A percentile compares a stretch with the other conserved stretches of the same genome.
phyloP scores from a whole-genome alignment of 2,113 vertebrate genomes.

The Mormoops blainvillei region DNA sequence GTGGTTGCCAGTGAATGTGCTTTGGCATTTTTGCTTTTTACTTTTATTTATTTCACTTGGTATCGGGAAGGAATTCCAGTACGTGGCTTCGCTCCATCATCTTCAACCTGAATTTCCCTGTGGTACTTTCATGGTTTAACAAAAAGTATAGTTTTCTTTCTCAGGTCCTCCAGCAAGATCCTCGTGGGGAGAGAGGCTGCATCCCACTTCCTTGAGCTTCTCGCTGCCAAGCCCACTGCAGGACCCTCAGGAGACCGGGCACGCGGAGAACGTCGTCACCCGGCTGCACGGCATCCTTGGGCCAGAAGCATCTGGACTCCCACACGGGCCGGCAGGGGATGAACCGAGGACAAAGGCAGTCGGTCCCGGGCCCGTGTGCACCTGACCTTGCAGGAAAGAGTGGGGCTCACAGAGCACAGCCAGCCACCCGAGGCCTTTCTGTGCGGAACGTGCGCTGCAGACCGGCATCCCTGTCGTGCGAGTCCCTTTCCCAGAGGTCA shows the following conservation, averaged over 20 bases:
- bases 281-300: neutral
- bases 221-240: neutral
- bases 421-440: neutral
- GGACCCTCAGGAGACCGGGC: neutral
- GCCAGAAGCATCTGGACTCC: neutral
- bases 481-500: neutral
- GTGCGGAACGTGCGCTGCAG: fast-evolving
- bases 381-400: fast-evolving
- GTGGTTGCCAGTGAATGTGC: too few species aligned
- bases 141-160: neutral
- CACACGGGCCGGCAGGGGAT: fast-evolving
- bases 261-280: neutral
- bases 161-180: neutral
- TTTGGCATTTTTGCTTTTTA: neutral
- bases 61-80: neutral
- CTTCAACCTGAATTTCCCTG: neutral
- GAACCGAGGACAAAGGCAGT: fast-evolving
- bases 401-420: neutral
- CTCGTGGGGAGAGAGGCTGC: neutral
- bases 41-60: neutral
- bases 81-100: neutral
- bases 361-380: neutral
- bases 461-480: fast-evolving
- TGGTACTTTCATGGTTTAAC: neutral
- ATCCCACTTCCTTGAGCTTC: neutral